phyloP scores from a whole-genome alignment of 2,797 vertebrate species.

The Trachops cirrhosus region DNA sequence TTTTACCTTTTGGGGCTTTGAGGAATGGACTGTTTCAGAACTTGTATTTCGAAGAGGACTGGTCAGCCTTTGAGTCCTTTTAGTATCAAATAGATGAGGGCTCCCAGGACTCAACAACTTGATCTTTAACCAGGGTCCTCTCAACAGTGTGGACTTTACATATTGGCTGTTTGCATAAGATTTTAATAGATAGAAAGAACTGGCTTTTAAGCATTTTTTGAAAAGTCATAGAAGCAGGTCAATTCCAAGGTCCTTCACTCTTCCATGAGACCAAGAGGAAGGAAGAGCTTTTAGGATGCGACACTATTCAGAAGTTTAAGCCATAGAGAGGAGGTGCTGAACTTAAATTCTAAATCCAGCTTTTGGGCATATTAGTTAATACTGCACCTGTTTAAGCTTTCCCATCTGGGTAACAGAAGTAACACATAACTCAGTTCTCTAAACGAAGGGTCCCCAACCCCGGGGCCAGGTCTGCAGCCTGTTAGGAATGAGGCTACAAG shows the following conservation, averaged over 20 bases:
- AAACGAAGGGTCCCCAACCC: neutral
- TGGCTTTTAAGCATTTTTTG: neutral
- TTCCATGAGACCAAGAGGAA: slow-evolving; percentile 27
- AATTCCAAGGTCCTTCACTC: neutral
- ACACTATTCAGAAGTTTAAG: slow-evolving; percentile 44
- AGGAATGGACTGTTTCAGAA: neutral
- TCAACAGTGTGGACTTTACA: neutral
- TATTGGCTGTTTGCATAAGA: neutral
- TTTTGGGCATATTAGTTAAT: slow-evolving; percentile 11
- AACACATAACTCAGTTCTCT: neutral
- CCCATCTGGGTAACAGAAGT: slow-evolving; percentile 46
- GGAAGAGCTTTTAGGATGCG: slow-evolving; percentile 23
- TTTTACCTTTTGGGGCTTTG: neutral
- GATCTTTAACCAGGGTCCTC: neutral
- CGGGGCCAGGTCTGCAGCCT: too few species aligned
- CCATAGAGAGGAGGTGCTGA: slow-evolving; percentile 7
- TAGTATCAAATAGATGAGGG: neutral
- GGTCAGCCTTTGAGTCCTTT: neutral
- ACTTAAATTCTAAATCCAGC: slow-evolving; percentile 47
- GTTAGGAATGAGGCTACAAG: too few species aligned
- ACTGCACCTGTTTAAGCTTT: slow-evolving; percentile 50
- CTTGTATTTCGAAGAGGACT: neutral
- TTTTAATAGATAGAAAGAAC: neutral
- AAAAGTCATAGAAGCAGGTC: slow-evolving; percentile 6
- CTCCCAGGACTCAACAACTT: neutral